Percentiles rank a stretch among this genome's conserved stretches.
phyloP scores from a whole-genome alignment of 1,140 invertebrate species.

The Spodoptera frugiperda region DNA sequence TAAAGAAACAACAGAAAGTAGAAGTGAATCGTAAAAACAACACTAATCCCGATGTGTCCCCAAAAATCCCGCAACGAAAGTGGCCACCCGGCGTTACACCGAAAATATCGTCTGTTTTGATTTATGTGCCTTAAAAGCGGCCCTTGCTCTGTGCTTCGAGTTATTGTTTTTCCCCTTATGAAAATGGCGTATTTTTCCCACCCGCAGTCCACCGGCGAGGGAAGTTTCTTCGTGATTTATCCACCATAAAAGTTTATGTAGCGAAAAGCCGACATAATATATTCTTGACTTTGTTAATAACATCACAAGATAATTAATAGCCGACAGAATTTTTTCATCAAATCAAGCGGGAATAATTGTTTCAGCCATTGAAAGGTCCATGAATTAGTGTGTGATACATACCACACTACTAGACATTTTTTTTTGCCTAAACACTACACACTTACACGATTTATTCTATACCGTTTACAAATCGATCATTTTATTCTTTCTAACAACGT shows the following conservation, averaged over 20 bases:
- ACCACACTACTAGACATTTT: too few species aligned
- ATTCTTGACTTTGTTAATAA: conserved; percentile 42
- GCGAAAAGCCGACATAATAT: conserved; percentile 58
- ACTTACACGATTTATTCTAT: background rate
- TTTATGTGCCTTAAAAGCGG: conserved; percentile 83
- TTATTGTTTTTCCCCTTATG: conserved; percentile 84
- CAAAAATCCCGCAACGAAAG: conserved; percentile 77
- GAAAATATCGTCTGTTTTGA: conserved; percentile 83
- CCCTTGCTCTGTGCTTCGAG: conserved; percentile 74
- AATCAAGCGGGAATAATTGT: too few species aligned
- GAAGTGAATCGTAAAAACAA: conserved; percentile 82
- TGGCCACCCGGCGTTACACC: conserved; percentile 69
- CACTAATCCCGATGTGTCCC: conserved; percentile 80
- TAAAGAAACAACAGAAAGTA: conserved; percentile 75
- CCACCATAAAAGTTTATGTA: conserved; percentile 62
- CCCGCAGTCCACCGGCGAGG: conserved; percentile 65
- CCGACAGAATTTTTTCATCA: background rate
- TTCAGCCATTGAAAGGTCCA: too few species aligned
- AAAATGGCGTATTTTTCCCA: conserved; percentile 79
- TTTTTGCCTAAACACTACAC: too few species aligned
- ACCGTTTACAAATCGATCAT: background rate
- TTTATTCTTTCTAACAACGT: background rate
- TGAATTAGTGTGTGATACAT: too few species aligned
- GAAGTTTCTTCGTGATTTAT: conserved; percentile 76
- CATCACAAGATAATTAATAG: conserved; percentile 5